Evolutionary conservation across 2,888 invertebrate species (phyloP), one percentile per base, ranked within the genome.

Genomic region (Leptothorax acervorum): DNA sequence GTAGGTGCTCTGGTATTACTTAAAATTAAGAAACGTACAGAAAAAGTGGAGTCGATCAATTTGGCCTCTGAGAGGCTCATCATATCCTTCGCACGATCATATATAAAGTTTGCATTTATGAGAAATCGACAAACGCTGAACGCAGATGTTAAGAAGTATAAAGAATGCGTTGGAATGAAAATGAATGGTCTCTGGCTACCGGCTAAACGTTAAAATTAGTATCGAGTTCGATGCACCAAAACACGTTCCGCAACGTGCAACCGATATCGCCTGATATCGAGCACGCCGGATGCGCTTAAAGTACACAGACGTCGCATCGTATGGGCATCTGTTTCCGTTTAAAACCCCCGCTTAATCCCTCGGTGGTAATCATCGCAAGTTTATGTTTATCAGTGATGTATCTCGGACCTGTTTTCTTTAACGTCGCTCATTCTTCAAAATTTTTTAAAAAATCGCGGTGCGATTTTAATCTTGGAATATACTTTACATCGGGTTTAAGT

Each of bases 191-290:
- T 23, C 5, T 23, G 68, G 23, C 5, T 71, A 15, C 8, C 3
- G 45, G 18, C 9, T 68, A 12, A 78, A 68, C 3, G 71, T 79
- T 79, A 79, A 79, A 79, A 71, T 78, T 78, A 73, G 57, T 79
- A 76, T 39, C 28, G 31, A 48, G 76, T 51, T 76, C 76, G 28
- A 70, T 76, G 71, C 51, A 53, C 71, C 28, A 57, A 66, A 53
- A 18, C 23, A 3, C 31, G 31, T 79, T 79, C 55, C 31, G 55
- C 78, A 55, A 78, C 9, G 42, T 78, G 73, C 55, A 78, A 71
- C 73, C 42, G 73, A 78, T 78, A 78, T 23, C 55, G 78, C 55
- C 45, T 45, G 73, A 71, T 79, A 79, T 79, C 55, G 55, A 45
- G 15, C 42, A 63, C 35, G 76, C 45, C 78, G 78, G 78, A 79